A percentile compares a stretch with the other conserved stretches of the same genome.
Evolutionary conservation across 2,113 vertebrate species (phyloP).

Genomic region (Ascaphus truei): DNA sequence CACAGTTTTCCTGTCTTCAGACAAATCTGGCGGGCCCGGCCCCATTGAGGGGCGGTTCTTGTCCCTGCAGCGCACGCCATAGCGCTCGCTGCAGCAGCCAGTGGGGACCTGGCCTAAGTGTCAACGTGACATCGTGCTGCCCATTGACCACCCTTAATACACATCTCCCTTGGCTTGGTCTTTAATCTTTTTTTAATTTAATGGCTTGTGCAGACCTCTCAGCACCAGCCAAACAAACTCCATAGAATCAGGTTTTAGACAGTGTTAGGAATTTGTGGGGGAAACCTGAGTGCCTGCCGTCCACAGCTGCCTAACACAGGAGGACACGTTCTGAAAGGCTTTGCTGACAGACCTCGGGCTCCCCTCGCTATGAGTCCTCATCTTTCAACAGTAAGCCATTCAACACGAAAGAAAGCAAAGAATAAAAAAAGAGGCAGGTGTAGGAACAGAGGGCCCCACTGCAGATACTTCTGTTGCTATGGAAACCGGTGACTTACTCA

Average conservation of each 20-base stretch:
- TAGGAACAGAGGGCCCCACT: background rate
- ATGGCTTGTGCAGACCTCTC: too few relatives aligned
- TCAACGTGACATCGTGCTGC: too few relatives aligned
- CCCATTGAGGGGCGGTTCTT: too few relatives aligned
- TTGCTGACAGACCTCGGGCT: background rate
- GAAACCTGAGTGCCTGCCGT: background rate
- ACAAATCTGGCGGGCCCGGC: too few relatives aligned
- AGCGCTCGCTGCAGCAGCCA: too few relatives aligned
- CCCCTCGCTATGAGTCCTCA: background rate
- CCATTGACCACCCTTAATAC: too few relatives aligned
- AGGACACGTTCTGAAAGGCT: background rate
- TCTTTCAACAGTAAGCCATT: slow-evolving; percentile 17
- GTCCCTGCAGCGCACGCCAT: too few relatives aligned
- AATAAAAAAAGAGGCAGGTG: background rate
- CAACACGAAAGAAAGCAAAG: background rate
- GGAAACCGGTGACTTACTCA: background rate
- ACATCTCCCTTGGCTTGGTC: too few relatives aligned
- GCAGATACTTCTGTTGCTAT: slow-evolving; percentile 3
- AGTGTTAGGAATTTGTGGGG: background rate
- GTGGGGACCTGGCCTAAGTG: too few relatives aligned
- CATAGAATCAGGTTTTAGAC: background rate
- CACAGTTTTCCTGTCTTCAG: too few relatives aligned
- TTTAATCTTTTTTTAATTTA: too few relatives aligned
- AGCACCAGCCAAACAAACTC: background rate
- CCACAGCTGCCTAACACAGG: too few relatives aligned